These are phyloP conservation scores for Rapana venosa DNA, from an alignment of 2,888 invertebrate species.

Conservation along the genomic window DNA sequence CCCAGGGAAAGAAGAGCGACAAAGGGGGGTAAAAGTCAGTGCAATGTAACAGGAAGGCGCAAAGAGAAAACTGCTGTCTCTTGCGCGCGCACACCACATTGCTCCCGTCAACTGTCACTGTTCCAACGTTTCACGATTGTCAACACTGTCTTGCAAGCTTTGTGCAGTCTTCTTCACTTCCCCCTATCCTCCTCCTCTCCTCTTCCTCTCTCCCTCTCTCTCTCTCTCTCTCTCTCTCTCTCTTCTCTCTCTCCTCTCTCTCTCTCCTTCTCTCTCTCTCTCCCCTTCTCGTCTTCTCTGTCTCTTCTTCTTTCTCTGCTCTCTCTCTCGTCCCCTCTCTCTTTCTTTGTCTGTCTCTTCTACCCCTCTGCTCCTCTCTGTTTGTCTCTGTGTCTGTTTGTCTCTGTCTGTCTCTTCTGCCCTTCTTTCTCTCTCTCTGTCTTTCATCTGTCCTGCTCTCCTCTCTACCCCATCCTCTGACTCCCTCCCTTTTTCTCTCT, in stretches of 20 bases:
- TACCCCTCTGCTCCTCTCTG: not conserved
- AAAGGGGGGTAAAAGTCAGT: too few relatives aligned
- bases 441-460: not conserved
- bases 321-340: not conserved
- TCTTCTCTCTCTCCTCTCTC: not conserved
- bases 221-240: too few relatives aligned
- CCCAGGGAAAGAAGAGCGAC: too few relatives aligned
- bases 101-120: too few relatives aligned
- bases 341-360: not conserved
- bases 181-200: too few relatives aligned
- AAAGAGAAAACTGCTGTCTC: too few relatives aligned
- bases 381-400: not conserved
- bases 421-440: not conserved
- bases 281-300: too few relatives aligned
- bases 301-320: not conserved
- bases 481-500: not conserved
- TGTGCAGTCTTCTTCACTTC: not conserved
- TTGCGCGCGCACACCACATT: too few relatives aligned
- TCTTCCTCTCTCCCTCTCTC: not conserved
- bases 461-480: not conserved
- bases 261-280: not conserved
- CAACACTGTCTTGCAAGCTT: too few relatives aligned
- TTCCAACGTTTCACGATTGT: too few relatives aligned
- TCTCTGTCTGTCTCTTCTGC: not conserved
- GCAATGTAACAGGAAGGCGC: too few relatives aligned